These are phyloP conservation scores for Petrolisthes cinctipes DNA, from an alignment of 2,888 invertebrate genomes.

Conservation along the genomic window DNA sequence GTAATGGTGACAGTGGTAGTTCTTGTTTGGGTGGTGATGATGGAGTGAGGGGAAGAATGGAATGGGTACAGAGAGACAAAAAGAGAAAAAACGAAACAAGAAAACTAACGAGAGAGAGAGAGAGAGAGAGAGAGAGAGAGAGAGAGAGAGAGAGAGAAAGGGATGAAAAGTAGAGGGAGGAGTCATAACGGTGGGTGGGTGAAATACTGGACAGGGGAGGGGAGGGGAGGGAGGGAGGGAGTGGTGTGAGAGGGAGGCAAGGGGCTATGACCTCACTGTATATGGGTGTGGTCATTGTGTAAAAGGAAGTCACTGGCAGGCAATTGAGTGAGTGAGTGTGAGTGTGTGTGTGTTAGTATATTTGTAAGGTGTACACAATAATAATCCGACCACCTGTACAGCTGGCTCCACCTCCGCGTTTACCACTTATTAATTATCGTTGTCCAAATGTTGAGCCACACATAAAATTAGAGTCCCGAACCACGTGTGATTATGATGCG, in stretches of 20 bases:
- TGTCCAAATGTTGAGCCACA: too few species aligned
- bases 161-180: background rate
- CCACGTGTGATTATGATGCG: too few species aligned
- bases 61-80: background rate
- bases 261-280: background rate
- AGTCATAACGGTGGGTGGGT: background rate
- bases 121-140: constrained; percentile 21
- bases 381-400: too few species aligned
- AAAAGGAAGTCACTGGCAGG: too few species aligned
- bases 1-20: too few species aligned
- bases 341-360: background rate
- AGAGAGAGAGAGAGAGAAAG: background rate
- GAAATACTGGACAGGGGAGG: background rate
- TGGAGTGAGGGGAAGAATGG: background rate
- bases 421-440: too few species aligned
- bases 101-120: constrained; percentile 2
- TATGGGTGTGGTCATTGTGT: background rate
- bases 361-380: too few species aligned
- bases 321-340: background rate
- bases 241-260: background rate
- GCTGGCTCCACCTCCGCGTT: too few species aligned
- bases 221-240: background rate
- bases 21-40: background rate
- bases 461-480: too few species aligned
- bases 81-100: background rate